Percentiles rank a stretch among this genome's conserved stretches.
Evolutionary conservation across 2,888 invertebrate species (phyloP).

Genomic region (Lucinisca nassula): DNA sequence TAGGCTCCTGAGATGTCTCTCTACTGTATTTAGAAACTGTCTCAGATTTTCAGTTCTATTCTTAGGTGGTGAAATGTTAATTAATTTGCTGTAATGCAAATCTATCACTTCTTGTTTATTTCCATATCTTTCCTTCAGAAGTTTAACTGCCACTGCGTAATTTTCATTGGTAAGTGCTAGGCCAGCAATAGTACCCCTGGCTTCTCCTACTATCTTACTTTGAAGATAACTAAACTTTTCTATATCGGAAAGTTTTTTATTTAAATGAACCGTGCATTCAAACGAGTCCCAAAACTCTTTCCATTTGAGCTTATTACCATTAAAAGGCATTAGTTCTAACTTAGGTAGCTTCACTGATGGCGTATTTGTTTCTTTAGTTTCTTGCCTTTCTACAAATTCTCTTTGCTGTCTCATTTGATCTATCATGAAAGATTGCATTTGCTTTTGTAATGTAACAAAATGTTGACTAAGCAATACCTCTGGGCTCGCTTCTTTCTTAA

Average conservation of each 20-base stretch:
- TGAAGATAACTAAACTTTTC: constrained; percentile 26
- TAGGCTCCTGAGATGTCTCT: constrained; percentile 11
- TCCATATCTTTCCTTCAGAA: constrained; percentile 38
- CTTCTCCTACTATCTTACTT: constrained; percentile 12
- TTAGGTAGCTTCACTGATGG: constrained; percentile 36
- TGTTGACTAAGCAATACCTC: background rate
- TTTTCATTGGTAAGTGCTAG: constrained; percentile 46
- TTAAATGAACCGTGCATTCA: constrained; percentile 35
- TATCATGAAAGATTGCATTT: constrained; percentile 9
- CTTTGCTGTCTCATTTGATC: background rate
- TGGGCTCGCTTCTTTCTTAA: background rate
- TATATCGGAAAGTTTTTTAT: constrained; percentile 16
- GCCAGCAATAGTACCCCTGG: constrained; percentile 43
- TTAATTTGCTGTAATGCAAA: constrained; percentile 43
- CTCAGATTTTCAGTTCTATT: background rate
- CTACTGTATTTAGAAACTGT: background rate
- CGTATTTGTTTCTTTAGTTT: background rate
- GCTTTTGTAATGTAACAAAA: background rate
- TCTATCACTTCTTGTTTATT: constrained; percentile 49
- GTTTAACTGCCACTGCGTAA: constrained; percentile 43
- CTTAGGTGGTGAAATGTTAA: constrained; percentile 17
- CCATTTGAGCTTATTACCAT: constrained; percentile 29
- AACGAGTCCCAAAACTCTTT: constrained; percentile 41
- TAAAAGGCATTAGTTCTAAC: constrained; percentile 22
- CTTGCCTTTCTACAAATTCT: background rate